These are phyloP conservation scores for Apotomis betuletana DNA, from an alignment of 2,888 invertebrate genomes.

Conservation along the genomic window DNA sequence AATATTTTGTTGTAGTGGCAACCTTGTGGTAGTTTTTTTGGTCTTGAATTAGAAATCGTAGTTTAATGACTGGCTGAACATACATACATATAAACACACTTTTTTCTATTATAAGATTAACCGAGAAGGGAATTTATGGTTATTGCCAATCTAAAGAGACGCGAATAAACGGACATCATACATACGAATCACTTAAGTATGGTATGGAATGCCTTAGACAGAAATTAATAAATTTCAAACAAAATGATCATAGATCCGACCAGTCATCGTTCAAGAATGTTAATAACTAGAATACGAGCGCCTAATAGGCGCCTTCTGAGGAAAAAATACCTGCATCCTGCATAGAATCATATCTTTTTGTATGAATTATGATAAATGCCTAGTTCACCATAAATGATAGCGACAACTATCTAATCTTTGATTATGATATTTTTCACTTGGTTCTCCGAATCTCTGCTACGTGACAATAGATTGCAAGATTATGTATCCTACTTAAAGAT, in stretches of 20 bases:
- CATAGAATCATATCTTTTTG: conserved; percentile 16
- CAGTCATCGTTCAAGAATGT: conserved; percentile 12
- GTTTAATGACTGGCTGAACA: no score
- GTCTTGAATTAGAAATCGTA: no score
- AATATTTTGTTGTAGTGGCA: no score
- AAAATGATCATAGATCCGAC: background rate
- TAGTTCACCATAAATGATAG: background rate
- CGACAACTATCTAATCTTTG: conserved; percentile 5
- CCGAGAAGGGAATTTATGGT: no score
- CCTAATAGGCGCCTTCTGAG: conserved; percentile 9
- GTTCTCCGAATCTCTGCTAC: conserved; percentile 4
- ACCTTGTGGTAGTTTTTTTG: no score
- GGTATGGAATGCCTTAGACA: no score
- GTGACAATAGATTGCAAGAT: conserved; percentile 4
- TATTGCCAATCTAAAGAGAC: no score
- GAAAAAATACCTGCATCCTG: background rate
- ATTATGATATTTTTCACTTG: conserved; percentile 5
- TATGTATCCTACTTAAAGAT: background rate
- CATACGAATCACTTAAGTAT: no score
- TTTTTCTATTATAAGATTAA: no score
- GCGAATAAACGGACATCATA: no score
- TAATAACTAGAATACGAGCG: conserved; percentile 8
- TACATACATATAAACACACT: no score
- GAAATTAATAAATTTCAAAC: background rate
- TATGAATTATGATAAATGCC: conserved; percentile 2